Conservation (phyloP, 1,140 invertebrate genomes). For the Glomeris maerens region DNA sequence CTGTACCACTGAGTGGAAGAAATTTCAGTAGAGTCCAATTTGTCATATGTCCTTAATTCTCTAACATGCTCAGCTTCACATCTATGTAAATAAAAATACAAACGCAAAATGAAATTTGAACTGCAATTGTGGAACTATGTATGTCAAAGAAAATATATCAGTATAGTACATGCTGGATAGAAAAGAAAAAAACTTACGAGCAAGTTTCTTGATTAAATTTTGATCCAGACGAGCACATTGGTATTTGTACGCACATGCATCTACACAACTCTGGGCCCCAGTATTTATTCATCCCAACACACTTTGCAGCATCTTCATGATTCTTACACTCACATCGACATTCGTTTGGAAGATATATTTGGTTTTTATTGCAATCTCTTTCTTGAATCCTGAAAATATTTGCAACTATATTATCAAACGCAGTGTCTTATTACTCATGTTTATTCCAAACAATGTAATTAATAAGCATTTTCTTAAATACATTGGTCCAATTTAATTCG, state of each 20-base stretch:
- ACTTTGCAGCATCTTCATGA: constrained; percentile 42
- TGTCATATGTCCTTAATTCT: no score
- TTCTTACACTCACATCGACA: constrained; percentile 46
- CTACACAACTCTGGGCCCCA: constrained; percentile 44
- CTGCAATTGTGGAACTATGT: no score
- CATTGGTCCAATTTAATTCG: no score
- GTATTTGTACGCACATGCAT: constrained; percentile 39
- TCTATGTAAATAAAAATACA: no score
- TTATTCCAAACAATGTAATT: not conserved
- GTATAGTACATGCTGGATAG: no score
- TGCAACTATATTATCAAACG: no score
- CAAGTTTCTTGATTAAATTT: constrained; percentile 43
- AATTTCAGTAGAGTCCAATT: no score
- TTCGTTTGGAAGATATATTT: constrained; percentile 38
- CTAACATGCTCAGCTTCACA: no score
- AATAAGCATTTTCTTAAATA: not conserved
- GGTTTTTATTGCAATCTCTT: constrained; percentile 42
- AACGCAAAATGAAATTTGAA: no score
- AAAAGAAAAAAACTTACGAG: constrained; percentile 31
- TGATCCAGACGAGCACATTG: constrained; percentile 42
- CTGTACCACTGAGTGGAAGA: no score
- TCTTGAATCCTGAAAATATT: constrained; percentile 6
- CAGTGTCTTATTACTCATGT: no score
- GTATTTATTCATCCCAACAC: constrained; percentile 36
- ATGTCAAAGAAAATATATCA: no score